These are phyloP conservation scores for Vireo altiloquus DNA, from an alignment of 2,113 vertebrate species.

Conservation along the genomic window DNA sequence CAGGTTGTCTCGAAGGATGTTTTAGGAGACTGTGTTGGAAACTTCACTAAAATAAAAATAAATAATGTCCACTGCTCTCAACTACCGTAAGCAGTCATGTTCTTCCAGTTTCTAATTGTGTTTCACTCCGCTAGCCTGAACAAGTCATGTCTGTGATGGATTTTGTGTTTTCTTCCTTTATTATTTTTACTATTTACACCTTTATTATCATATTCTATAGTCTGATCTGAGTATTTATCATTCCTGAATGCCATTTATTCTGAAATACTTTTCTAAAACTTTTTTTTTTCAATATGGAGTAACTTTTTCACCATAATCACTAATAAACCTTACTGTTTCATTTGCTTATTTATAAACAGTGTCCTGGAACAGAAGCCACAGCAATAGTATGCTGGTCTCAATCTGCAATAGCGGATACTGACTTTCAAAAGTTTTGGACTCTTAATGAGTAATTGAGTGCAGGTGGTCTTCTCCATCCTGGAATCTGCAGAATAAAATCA, in stretches of 20 bases:
- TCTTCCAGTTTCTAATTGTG: background rate
- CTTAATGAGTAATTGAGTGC: background rate
- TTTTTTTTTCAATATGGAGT: background rate
- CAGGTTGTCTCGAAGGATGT: background rate
- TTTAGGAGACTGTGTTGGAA: background rate
- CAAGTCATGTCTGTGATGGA: fast-evolving
- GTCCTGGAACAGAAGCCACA: background rate
- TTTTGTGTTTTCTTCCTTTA: background rate
- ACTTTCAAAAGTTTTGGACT: background rate
- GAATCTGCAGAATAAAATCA: background rate
- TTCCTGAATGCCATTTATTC: background rate
- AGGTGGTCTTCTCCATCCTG: background rate
- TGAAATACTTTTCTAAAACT: background rate
- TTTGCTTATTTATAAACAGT: background rate
- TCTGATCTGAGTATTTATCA: background rate
- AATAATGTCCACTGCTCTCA: background rate
- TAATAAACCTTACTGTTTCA: background rate
- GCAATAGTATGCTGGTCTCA: background rate
- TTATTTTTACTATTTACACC: background rate
- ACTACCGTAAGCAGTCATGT: background rate
- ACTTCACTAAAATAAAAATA: background rate
- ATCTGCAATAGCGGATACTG: fast-evolving
- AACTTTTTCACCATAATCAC: background rate
- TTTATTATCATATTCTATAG: background rate
- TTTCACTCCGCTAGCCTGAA: background rate